These are phyloP conservation scores for Allobates femoralis DNA, from an alignment of 2,797 vertebrate species.

Conservation along the genomic window DNA sequence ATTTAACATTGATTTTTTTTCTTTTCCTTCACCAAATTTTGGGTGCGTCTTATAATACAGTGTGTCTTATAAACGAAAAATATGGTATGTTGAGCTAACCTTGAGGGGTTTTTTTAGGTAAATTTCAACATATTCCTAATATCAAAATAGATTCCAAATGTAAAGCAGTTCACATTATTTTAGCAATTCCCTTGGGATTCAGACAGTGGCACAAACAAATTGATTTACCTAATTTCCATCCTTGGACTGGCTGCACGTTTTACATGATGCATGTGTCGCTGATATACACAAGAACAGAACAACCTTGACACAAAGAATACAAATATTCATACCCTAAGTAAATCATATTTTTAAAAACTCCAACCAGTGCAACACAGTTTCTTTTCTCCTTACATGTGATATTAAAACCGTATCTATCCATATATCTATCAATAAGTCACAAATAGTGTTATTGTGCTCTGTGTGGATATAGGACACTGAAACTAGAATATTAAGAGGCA, in stretches of 20 bases:
- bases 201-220: slow-evolving; percentile 28
- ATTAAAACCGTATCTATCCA: not conserved
- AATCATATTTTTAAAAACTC: not conserved
- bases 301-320: slow-evolving; percentile 43
- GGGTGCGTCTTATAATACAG: too few species aligned
- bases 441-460: too few species aligned
- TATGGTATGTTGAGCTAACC: not conserved
- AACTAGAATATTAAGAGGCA: too few species aligned
- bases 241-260: not conserved
- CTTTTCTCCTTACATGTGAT: not conserved
- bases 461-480: too few species aligned
- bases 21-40: too few species aligned
- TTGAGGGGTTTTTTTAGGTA: not conserved
- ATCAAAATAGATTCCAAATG: not conserved
- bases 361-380: not conserved
- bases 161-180: not conserved
- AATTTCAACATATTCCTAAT: not conserved
- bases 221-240: slow-evolving; percentile 12
- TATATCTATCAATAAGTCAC: too few species aligned
- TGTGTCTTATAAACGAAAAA: too few species aligned
- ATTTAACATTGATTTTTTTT: too few species aligned
- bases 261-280: slow-evolving; percentile 20
- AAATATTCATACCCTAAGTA: not conserved
- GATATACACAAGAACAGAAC: slow-evolving; percentile 32
- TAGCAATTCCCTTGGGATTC: not conserved